Conservation (phyloP, 2,113 vertebrate species). For the Hymenochirus boettgeri region DNA sequence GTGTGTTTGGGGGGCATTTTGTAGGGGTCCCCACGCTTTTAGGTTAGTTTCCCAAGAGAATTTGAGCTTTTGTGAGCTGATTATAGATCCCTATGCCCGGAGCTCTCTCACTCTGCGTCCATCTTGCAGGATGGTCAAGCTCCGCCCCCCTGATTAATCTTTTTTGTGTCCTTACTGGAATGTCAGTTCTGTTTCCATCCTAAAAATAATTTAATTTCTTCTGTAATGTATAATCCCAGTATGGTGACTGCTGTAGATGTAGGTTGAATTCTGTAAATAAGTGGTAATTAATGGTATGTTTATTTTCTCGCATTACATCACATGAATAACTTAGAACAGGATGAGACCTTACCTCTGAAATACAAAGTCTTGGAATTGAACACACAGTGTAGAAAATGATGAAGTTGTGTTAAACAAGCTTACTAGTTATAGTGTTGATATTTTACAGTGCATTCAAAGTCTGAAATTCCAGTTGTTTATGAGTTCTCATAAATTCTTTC, state of each 20-base stretch:
- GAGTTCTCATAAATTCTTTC: no score
- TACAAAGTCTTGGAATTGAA: constrained; percentile 1
- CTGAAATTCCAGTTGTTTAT: no score
- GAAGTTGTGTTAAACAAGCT: not conserved
- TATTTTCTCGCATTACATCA: constrained; percentile 26
- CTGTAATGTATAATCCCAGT: not conserved
- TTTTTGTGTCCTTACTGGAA: constrained; percentile 13
- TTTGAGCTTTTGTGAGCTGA: no score
- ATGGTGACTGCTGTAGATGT: not conserved
- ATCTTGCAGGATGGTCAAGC: no score
- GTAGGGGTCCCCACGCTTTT: no score
- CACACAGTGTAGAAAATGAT: not conserved
- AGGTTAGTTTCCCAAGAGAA: no score
- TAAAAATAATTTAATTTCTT: not conserved
- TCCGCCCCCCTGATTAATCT: constrained; percentile 20
- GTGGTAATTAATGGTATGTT: not conserved
- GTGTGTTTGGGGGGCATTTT: no score
- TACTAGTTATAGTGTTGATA: no score
- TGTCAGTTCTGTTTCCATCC: constrained; percentile 12
- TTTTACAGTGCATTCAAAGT: no score
- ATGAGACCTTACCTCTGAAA: constrained; percentile 1
- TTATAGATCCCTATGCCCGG: no score
- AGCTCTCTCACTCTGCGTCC: not conserved
- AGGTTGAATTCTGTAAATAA: no score
- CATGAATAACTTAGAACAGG: constrained; percentile 15